These are phyloP conservation scores for Beris chalybata DNA, from an alignment of 2,888 invertebrate genomes.

Conservation along the genomic window DNA sequence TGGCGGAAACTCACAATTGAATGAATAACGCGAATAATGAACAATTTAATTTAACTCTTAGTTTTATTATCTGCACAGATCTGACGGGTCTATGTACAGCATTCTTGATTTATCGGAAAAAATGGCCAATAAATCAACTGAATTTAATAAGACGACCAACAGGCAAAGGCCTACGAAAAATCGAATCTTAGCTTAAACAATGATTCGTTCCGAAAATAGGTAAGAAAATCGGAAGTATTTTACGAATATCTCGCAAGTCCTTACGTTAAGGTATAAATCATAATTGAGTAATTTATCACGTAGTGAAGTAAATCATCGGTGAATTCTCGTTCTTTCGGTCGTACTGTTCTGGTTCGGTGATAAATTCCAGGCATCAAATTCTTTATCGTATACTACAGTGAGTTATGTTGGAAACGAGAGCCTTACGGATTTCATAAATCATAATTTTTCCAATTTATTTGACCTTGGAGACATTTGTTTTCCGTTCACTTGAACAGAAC, in stretches of 20 bases:
- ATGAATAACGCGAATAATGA: too few species aligned
- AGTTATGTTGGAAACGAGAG: not conserved
- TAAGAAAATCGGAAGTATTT: not conserved
- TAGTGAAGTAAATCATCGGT: conserved; percentile 27
- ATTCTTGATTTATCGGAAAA: too few species aligned
- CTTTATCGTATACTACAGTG: too few species aligned
- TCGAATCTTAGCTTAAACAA: too few species aligned
- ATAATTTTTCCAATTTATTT: conserved; percentile 27
- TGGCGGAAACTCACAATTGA: too few species aligned
- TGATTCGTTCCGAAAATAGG: too few species aligned
- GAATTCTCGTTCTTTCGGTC: conserved; percentile 8
- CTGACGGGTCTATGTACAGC: too few species aligned
- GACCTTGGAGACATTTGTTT: conserved; percentile 19
- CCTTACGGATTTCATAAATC: conserved; percentile 21
- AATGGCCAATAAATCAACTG: too few species aligned
- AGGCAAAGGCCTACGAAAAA: too few species aligned
- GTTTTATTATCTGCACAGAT: too few species aligned
- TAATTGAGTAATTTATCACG: conserved; percentile 27
- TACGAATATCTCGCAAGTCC: not conserved
- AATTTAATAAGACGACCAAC: too few species aligned
- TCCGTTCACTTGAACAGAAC: not conserved
- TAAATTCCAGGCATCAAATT: conserved; percentile 13
- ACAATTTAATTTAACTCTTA: too few species aligned
- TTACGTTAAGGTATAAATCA: conserved; percentile 13
- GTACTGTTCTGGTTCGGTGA: conserved; percentile 8